These are phyloP conservation scores for Stegastes partitus DNA, from an alignment of 2,113 vertebrate genomes.

Conservation along the genomic window DNA sequence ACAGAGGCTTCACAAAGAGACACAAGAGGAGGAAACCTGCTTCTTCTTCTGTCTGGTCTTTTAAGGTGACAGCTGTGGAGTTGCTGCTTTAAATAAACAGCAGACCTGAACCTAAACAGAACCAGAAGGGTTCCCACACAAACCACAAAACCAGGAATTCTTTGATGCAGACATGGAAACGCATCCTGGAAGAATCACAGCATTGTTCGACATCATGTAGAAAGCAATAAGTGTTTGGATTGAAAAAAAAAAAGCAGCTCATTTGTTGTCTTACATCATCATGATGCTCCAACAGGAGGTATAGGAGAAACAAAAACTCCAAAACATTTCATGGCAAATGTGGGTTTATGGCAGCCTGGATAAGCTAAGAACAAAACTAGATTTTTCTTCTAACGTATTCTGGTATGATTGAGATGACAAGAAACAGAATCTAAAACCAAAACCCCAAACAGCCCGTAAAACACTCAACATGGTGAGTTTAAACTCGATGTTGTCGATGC, in stretches of 20 bases:
- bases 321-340: not conserved
- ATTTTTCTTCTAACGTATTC: not conserved
- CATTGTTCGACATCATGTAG: not conserved
- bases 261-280: not conserved
- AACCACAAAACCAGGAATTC: not conserved
- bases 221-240: constrained; percentile 37
- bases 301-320: not conserved
- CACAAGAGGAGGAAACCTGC: not conserved
- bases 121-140: not conserved
- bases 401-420: not conserved
- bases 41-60: constrained; percentile 11
- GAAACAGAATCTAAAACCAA: not conserved
- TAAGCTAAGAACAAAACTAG: not conserved
- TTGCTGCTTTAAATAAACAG: constrained; percentile 1
- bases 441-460: no score
- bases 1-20: constrained; percentile 21
- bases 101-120: constrained; percentile 4
- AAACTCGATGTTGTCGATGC: no score
- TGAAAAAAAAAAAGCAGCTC: not conserved
- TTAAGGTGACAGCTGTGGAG: not conserved
- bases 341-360: not conserved
- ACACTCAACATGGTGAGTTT: no score
- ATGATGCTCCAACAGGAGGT: not conserved
- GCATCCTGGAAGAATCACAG: not conserved
- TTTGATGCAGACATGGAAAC: constrained; percentile 7